A percentile compares a stretch with the other conserved stretches of the same genome.
phyloP scores from a whole-genome alignment of 2,797 vertebrate species.

The Centroberyx gerrardi region DNA sequence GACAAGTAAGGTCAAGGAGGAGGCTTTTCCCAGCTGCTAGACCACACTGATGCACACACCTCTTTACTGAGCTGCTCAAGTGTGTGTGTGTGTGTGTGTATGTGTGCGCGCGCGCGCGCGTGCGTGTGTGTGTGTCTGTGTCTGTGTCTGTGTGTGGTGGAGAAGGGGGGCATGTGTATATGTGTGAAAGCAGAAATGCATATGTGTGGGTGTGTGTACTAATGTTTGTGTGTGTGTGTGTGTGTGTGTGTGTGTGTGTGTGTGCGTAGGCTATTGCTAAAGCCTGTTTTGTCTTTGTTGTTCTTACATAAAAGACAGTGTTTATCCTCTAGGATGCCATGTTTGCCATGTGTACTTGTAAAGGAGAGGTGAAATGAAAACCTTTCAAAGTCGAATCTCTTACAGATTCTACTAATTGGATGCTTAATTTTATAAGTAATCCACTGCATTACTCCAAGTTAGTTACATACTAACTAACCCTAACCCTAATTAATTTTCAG shows the following conservation, averaged over 20 bases:
- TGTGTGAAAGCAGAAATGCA: too few relatives aligned
- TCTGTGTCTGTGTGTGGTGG: too few relatives aligned
- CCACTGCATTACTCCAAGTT: conserved; percentile 23
- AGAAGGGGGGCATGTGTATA: too few relatives aligned
- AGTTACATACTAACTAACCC: neutral
- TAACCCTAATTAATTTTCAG: conserved; percentile 1
- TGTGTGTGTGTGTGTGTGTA: conserved; percentile 2
- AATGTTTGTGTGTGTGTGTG: conserved; percentile 11
- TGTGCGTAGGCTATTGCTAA: conserved; percentile 43
- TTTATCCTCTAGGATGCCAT: conserved; percentile 73
- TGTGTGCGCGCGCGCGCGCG: too few relatives aligned
- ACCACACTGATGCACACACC: conserved; percentile 75
- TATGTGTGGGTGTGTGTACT: too few relatives aligned
- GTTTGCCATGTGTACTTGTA: conserved; percentile 73
- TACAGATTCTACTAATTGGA: conserved; percentile 56
- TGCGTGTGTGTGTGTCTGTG: conserved; percentile 7
- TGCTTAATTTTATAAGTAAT: conserved; percentile 29
- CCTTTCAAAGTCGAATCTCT: conserved; percentile 62
- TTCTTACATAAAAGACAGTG: conserved; percentile 73
- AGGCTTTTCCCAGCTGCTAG: conserved; percentile 80
- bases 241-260: neutral
- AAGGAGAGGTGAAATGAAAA: conserved; percentile 61
- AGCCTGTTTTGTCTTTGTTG: conserved; percentile 73
- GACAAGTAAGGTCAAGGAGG: conserved; percentile 82
- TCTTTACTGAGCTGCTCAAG: conserved; percentile 23